Percentiles rank a stretch among this genome's conserved stretches.
Evolutionary conservation across 2,797 vertebrate species (phyloP).

Genomic region (Anomalospiza imberbis): DNA sequence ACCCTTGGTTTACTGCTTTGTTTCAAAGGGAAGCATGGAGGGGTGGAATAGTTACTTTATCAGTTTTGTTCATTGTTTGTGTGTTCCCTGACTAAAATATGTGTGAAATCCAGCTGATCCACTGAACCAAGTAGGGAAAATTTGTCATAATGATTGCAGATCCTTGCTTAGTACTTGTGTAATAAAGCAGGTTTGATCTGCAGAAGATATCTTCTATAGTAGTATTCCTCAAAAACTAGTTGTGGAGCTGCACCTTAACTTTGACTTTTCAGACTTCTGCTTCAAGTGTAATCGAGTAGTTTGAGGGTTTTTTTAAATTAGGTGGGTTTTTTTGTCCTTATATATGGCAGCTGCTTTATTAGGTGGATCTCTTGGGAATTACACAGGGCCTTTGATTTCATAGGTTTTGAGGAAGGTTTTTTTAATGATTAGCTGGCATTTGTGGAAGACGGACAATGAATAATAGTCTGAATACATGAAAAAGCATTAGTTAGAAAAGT

Average conservation of each 20-base stretch:
- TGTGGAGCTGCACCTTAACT: not conserved
- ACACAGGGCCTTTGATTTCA: not conserved
- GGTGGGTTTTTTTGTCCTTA: not conserved
- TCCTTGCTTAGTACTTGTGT: not conserved
- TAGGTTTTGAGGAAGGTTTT: not conserved
- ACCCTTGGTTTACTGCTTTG: not conserved
- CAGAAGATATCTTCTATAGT: not conserved
- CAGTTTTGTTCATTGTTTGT: not conserved
- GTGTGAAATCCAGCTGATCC: not conserved
- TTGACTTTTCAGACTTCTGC: not conserved
- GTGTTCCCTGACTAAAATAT: not conserved
- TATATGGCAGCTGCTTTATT: not conserved
- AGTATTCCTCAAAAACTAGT: not conserved
- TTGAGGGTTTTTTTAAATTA: rapidly evolving
- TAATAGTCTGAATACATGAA: not conserved
- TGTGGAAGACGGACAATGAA: not conserved
- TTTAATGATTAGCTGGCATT: not conserved
- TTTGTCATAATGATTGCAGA: not conserved
- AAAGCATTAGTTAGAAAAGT: not conserved
- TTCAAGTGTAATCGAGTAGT: not conserved
- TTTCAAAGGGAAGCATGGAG: not conserved
- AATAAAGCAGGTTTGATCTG: not conserved
- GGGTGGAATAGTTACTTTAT: not conserved
- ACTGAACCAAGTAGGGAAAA: not conserved
- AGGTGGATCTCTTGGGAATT: not conserved